These are phyloP conservation scores for Unio pictorum DNA, from an alignment of 2,888 invertebrate genomes.

Conservation along the genomic window DNA sequence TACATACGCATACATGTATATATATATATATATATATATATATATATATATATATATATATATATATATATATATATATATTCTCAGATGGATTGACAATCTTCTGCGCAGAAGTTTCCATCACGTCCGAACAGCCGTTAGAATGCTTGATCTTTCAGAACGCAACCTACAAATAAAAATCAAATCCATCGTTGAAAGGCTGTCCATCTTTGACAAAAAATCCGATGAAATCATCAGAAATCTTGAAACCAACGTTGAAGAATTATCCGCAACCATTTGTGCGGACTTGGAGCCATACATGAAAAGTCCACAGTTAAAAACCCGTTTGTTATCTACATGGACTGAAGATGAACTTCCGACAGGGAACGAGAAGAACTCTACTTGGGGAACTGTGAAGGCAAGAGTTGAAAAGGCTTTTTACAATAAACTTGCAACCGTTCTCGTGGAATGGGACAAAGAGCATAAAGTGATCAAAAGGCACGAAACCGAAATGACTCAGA, in stretches of 20 bases:
- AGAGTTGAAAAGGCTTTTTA: conserved; percentile 25
- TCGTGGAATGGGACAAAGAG: conserved; percentile 35
- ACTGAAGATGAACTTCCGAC: conserved; percentile 32
- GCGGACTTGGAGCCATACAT: conserved; percentile 24
- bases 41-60: conserved; percentile 1
- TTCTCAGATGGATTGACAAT: conserved; percentile 56
- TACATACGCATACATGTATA: no score
- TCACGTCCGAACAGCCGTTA: conserved; percentile 44
- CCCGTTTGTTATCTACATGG: conserved; percentile 34
- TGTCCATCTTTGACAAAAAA: conserved; percentile 29
- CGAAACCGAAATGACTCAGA: conserved; percentile 27
- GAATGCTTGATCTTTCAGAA: conserved; percentile 40
- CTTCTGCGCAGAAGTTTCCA: conserved; percentile 43
- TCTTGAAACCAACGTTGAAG: conserved; percentile 25
- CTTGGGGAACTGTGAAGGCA: conserved; percentile 32
- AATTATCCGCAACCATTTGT: conserved; percentile 21
- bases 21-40: background rate
- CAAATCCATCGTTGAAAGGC: conserved; percentile 18
- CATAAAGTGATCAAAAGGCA: conserved; percentile 19
- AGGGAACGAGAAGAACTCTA: conserved; percentile 6
- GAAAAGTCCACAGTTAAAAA: conserved; percentile 17
- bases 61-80: background rate
- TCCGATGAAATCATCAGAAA: conserved; percentile 29
- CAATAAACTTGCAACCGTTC: conserved; percentile 25
- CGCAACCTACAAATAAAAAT: conserved; percentile 38